Conservation (phyloP, 1,140 invertebrate species). For the Thalassaphorura encarpata region DNA sequence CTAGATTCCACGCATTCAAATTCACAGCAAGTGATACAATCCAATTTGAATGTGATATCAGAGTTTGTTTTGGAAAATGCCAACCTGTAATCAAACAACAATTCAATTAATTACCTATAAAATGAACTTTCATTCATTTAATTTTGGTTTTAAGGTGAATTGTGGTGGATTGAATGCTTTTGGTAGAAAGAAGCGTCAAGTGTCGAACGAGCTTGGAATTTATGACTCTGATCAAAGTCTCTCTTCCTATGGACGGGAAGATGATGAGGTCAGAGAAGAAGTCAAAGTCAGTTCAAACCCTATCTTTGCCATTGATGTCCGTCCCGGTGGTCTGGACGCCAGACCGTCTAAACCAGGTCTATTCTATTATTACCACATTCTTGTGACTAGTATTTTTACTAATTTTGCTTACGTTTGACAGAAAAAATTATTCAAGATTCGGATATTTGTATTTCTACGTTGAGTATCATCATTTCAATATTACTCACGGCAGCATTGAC, state of each 20-base stretch:
- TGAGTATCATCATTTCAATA: conserved; percentile 81
- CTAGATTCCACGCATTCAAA: conserved; percentile 88
- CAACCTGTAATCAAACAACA: conserved; percentile 63
- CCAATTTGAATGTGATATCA: conserved; percentile 89
- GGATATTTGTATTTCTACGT: conserved; percentile 86
- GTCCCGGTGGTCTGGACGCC: conserved; percentile 57
- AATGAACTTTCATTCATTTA: background rate
- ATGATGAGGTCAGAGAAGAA: conserved; percentile 79
- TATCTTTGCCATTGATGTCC: conserved; percentile 76
- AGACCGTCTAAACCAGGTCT: conserved; percentile 53
- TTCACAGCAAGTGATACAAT: conserved; percentile 91
- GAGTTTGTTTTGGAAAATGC: conserved; percentile 89
- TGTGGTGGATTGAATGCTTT: conserved; percentile 78
- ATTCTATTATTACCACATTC: background rate
- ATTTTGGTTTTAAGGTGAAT: conserved; percentile 56
- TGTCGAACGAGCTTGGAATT: conserved; percentile 39
- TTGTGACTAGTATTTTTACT: background rate
- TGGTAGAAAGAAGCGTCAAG: conserved; percentile 49
- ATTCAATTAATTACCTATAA: background rate
- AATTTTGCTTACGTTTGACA: conserved; percentile 14
- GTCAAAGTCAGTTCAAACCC: conserved; percentile 85
- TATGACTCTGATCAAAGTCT: conserved; percentile 29
- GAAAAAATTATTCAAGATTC: conserved; percentile 45
- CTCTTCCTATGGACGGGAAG: conserved; percentile 50
- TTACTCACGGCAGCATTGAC: conserved; percentile 83